phyloP scores from a whole-genome alignment of 2,888 invertebrate genomes.

The Ectemnius lituratus region DNA sequence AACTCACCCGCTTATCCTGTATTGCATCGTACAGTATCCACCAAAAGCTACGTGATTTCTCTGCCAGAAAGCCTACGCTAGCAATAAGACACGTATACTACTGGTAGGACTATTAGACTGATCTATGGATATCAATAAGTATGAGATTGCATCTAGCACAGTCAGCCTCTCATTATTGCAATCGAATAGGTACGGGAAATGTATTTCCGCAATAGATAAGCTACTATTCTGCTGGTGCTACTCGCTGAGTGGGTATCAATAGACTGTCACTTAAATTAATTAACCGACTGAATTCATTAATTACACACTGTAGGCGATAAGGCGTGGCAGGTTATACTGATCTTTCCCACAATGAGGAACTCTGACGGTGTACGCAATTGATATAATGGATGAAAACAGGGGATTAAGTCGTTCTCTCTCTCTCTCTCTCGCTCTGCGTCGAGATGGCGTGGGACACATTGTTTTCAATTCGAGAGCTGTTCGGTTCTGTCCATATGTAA shows the following conservation, averaged over 20 bases:
- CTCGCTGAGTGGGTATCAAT: neutral
- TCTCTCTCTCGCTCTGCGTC: no score
- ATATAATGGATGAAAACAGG: constrained; percentile 12
- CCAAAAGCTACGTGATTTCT: constrained; percentile 14
- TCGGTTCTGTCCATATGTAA: constrained; percentile 20
- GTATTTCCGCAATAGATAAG: neutral
- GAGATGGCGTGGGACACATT: constrained; percentile 12
- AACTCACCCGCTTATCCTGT: constrained; percentile 40
- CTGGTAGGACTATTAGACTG: no score
- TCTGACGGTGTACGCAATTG: neutral
- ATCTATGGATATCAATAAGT: no score
- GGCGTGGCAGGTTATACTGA: neutral
- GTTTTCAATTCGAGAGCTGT: neutral
- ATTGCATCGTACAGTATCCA: constrained; percentile 23
- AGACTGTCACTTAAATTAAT: neutral
- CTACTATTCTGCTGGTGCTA: neutral
- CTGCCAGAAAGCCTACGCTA: neutral
- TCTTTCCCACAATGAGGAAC: neutral
- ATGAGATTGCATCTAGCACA: no score
- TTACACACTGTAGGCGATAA: constrained; percentile 6
- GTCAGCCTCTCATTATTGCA: no score
- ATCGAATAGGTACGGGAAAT: no score
- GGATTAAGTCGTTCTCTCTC: constrained; percentile 15
- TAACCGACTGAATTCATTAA: neutral
- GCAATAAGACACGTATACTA: no score